Percentiles rank a stretch among this genome's conserved stretches.
Conservation (phyloP, 2,888 invertebrate genomes). For the Antitype chi region DNA sequence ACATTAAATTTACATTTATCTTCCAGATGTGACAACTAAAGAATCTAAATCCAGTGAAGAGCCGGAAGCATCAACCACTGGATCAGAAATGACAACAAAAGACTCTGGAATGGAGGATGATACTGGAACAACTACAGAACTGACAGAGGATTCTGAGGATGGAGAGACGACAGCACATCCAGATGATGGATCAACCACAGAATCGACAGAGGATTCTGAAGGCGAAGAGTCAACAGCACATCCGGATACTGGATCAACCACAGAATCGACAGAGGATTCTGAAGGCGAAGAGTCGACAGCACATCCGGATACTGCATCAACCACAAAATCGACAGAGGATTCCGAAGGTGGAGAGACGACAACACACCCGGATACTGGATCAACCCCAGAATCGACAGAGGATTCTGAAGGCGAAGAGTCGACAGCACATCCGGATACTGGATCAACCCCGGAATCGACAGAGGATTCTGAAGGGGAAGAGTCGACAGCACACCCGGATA, state of each 20-base stretch:
- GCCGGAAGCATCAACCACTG: background rate
- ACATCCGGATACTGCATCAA: too few species aligned
- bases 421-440: too few species aligned
- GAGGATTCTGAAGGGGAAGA: too few species aligned
- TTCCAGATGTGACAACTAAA: constrained; percentile 9
- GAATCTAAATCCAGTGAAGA: constrained; percentile 6
- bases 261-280: background rate
- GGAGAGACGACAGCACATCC: background rate
- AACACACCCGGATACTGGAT: too few species aligned
- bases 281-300: background rate
- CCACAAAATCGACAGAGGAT: too few species aligned
- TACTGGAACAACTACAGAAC: background rate
- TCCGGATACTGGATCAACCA: background rate
- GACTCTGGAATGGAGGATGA: background rate
- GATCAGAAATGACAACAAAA: background rate
- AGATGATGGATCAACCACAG: background rate
- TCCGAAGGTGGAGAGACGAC: too few species aligned
- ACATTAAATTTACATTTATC: background rate
- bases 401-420: too few species aligned
- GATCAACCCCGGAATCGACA: too few species aligned
- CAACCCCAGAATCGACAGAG: too few species aligned
- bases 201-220: background rate
- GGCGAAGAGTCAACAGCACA: background rate
- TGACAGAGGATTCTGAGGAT: background rate
- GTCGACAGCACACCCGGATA: too few species aligned